phyloP scores from a whole-genome alignment of 2,113 vertebrate species.

The Cyprinodon tularosa region DNA sequence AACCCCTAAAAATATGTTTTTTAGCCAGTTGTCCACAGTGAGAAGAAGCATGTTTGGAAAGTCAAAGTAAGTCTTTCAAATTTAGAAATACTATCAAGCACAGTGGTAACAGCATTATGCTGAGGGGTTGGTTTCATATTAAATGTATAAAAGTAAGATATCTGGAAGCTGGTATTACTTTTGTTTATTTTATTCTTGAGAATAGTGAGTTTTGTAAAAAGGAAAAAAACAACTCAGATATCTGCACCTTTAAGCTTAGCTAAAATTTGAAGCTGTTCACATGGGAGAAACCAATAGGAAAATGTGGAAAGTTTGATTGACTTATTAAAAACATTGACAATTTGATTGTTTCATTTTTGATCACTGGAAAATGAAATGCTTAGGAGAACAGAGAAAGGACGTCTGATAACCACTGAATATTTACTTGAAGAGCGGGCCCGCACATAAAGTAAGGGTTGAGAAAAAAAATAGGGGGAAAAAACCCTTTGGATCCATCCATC shows the following conservation, averaged over 20 bases:
- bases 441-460: constrained; percentile 47
- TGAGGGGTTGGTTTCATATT: neutral
- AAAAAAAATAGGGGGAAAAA: constrained; percentile 51
- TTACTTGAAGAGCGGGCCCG: constrained; percentile 60
- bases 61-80: too few species aligned
- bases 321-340: neutral
- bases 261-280: neutral
- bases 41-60: too few species aligned
- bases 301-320: constrained; percentile 1
- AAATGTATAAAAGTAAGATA: neutral
- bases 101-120: neutral
- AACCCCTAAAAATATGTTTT: too few species aligned
- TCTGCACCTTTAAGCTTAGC: too few species aligned
- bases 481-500: constrained; percentile 76
- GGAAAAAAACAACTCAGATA: too few species aligned
- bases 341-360: constrained; percentile 46
- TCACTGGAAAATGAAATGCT: constrained; percentile 20
- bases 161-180: too few species aligned
- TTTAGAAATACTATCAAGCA: too few species aligned
- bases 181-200: too few species aligned
- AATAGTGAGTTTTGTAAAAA: too few species aligned
- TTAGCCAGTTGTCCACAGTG: too few species aligned
- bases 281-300: constrained; percentile 35
- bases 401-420: constrained; percentile 66
- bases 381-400: constrained; percentile 43